Evolutionary conservation across 2,797 vertebrate species (phyloP), one percentile per base, ranked within the genome.

Genomic region (Danio jaintianensis): DNA sequence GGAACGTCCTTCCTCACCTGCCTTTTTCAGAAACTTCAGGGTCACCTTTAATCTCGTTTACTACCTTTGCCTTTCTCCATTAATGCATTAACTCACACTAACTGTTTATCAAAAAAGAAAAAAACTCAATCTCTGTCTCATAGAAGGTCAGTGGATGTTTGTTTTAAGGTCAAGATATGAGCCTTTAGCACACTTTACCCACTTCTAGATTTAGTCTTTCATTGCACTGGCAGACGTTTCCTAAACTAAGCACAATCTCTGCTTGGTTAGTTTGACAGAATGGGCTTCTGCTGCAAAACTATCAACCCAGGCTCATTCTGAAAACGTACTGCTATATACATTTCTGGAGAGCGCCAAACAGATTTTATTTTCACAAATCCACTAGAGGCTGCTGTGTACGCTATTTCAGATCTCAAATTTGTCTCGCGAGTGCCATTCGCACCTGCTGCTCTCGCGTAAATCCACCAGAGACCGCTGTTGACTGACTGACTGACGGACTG

Each of bases 31-130:
- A 80, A 36, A 56, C 50, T 53, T 6, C 81, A 85, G 82, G 77
- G 83, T 86, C 80, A 84, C 42, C 50, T 76, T 79, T 85, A 76
- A 59, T 69, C 59, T 59, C 42, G 15, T 50, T 20, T 62, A 12
- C 55, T 8, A 12, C 64, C 20, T 58, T 70, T 67, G 79, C n/a
- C 55, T 16, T 66, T 70, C 53, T 75, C 18, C 53, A 58, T n/a
- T 40, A 36, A 48, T 20, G n/a, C 16, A 58, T 69, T 36, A 67
- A 18, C 16, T 29, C 50, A 40, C 6, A 40, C 13, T 16, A 59
- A 59, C 12, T 16, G 7, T 53, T 71, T 43, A 50, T 13, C 12
- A 36, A 8, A 59, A 59, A 40, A 48, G 22, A 40, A 20, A 20
- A 9, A 78, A 12, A 50, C 63, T 66, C 22, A 64, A 52, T 66